Conservation (phyloP, 2,888 invertebrate species). For the Cremastobaeus sp. region DNA sequence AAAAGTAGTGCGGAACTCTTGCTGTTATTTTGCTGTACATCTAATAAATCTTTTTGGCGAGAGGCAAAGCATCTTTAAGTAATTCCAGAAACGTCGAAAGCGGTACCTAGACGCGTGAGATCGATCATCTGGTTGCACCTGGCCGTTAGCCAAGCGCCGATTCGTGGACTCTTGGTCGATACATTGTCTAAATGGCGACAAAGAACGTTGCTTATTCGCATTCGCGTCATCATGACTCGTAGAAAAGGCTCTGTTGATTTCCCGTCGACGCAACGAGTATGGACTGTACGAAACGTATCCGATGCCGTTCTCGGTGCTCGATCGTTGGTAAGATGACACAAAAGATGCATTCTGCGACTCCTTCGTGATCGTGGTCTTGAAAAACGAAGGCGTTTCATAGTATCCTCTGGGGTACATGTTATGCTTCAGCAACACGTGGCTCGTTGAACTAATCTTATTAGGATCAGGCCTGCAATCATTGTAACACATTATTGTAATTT, state of each 20-base stretch:
- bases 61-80: not conserved
- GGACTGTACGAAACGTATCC: conserved; percentile 75
- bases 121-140: conserved; percentile 57
- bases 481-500: not conserved
- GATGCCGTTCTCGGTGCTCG: conserved; percentile 71
- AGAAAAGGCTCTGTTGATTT: conserved; percentile 72
- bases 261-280: conserved; percentile 73
- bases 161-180: conserved; percentile 55
- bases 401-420: conserved; percentile 71
- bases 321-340: conserved; percentile 70
- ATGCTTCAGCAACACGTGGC: conserved; percentile 75
- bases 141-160: conserved; percentile 63
- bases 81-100: conserved; percentile 5
- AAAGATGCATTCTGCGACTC: conserved; percentile 68
- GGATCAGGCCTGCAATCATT: conserved; percentile 69
- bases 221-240: conserved; percentile 64
- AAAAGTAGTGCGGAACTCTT: not conserved
- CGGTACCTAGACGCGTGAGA: conserved; percentile 57
- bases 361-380: conserved; percentile 65
- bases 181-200: conserved; percentile 70
- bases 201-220: conserved; percentile 69
- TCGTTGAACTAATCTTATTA: conserved; percentile 67
- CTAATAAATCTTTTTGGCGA: too few relatives aligned
- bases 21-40: not conserved
- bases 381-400: conserved; percentile 69